A percentile compares a stretch with the other conserved stretches of the same genome.
phyloP scores from a whole-genome alignment of 2,113 vertebrate species.

The Gyps fulvus region DNA sequence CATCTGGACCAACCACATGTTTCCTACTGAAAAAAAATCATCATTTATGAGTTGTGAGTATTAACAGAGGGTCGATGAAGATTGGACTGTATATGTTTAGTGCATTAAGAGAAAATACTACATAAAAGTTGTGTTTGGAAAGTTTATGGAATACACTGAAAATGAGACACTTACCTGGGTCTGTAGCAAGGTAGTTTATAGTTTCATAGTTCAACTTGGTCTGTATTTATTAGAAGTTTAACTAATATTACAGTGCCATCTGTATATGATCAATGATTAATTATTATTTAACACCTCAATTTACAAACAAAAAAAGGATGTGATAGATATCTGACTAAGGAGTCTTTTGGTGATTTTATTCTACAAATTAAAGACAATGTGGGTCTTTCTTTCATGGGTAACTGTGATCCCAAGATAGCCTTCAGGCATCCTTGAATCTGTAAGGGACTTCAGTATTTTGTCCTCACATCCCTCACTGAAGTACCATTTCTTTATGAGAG shows the following conservation, averaged over 20 bases:
- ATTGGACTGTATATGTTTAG: not conserved
- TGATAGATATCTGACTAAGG: not conserved
- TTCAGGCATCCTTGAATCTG: not conserved
- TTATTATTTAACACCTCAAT: not conserved
- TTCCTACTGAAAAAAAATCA: slow-evolving; percentile 54
- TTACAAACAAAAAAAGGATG: not conserved
- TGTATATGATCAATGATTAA: not conserved
- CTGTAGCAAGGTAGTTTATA: not conserved
- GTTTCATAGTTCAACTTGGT: not conserved
- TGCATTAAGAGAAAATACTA: not conserved
- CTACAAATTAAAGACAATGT: not conserved
- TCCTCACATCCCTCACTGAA: not conserved
- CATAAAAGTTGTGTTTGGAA: not conserved
- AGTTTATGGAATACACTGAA: not conserved
- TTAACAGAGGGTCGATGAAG: not conserved
- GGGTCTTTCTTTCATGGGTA: not conserved
- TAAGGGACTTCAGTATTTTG: not conserved
- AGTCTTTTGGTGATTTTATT: not conserved
- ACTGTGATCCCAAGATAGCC: not conserved
- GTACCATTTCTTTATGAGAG: not conserved
- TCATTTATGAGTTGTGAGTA: slow-evolving; percentile 31
- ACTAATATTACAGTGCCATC: not conserved
- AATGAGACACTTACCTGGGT: not conserved
- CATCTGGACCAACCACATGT: slow-evolving; percentile 69
- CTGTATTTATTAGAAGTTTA: not conserved